Evolutionary conservation across 2,888 invertebrate genomes (phyloP).

Genomic region (Amphimallon solstitiale): DNA sequence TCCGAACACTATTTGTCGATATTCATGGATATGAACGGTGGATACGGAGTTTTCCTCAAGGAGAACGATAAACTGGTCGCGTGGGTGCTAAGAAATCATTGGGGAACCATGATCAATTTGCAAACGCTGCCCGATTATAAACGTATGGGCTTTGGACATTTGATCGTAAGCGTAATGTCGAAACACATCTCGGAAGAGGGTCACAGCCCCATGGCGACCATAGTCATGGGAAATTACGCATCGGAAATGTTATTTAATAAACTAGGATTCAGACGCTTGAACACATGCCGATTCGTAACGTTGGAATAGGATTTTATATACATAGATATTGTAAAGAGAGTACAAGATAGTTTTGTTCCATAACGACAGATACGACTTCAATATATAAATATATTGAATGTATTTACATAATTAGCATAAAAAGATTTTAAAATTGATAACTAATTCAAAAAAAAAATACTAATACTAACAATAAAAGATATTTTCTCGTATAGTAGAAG

Average conservation of each 20-base stretch:
- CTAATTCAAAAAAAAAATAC: too few species aligned
- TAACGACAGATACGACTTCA: too few species aligned
- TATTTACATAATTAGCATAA: too few species aligned
- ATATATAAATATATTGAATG: too few species aligned
- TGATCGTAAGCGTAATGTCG: conserved; percentile 31
- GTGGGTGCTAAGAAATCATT: conserved; percentile 34
- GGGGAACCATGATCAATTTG: conserved; percentile 33
- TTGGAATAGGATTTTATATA: conserved; percentile 20
- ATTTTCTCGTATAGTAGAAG: too few species aligned
- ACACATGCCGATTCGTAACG: conserved; percentile 27
- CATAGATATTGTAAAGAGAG: neutral
- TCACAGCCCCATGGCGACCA: conserved; percentile 32
- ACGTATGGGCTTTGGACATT: conserved; percentile 28
- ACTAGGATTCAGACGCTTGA: conserved; percentile 29
- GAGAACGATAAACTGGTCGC: conserved; percentile 31
- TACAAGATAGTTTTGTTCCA: too few species aligned
- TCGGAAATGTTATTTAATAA: conserved; percentile 34
- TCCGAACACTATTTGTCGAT: conserved; percentile 40
- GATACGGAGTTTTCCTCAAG: conserved; percentile 35
- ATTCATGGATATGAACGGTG: conserved; percentile 33
- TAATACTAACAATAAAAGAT: too few species aligned
- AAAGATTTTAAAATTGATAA: too few species aligned
- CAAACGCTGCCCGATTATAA: conserved; percentile 36
- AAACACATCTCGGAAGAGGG: conserved; percentile 36
- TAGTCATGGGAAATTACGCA: conserved; percentile 31